Base-by-base conservation (phyloP, 2,113 vertebrate genomes). In the Todiramphus saurophagus region DNA sequence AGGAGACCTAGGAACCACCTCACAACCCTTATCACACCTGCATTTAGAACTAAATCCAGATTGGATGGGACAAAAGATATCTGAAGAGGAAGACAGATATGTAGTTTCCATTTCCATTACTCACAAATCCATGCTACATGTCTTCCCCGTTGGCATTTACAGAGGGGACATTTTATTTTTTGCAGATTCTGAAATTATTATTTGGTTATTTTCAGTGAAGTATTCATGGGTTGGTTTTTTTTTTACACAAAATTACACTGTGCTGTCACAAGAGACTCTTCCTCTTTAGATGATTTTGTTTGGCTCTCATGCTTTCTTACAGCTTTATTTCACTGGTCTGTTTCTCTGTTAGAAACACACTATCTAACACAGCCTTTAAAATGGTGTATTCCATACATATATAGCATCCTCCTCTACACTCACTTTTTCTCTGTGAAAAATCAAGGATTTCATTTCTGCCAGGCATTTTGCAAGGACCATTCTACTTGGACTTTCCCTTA, bases 301-400 rank as follows among this genome's bases (percentile, higher is more conserved):
- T 89, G 53, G 56, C 89, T 72, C 85, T 74, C 28, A 66, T 67
- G 76, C 51, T 58, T 85, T 64, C 83, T 70, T 64, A 83, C 46
- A 80, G 94, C 53, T 95, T 96, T 90, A 89, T 84, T 66, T 78
- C 91, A 88, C 66, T 1, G 2, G 91, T 94, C 74, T 80, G n/a
- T 31, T 92, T 91, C 82, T 72, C 85, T 82, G 50, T 46, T 93
- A 84, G 51, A 82, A 91, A 89, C 64, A 85, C 44, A 91, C 35
- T 93, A 92, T 79, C 55, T 94, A 89, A 89, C 60, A 60, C 0
- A 66, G 59, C 66, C 67, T 93, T 93, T 95, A 88, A 91, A 93
- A 83, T 33, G 58, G 66, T 94, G 70, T 76, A 67, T 73, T 93
- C 35, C 69, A 64, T 68, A 78, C 41, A 43, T 60, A 84, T 39